These are phyloP conservation scores for Vireo griseus DNA, from an alignment of 2,797 vertebrate genomes.

Conservation along the genomic window DNA sequence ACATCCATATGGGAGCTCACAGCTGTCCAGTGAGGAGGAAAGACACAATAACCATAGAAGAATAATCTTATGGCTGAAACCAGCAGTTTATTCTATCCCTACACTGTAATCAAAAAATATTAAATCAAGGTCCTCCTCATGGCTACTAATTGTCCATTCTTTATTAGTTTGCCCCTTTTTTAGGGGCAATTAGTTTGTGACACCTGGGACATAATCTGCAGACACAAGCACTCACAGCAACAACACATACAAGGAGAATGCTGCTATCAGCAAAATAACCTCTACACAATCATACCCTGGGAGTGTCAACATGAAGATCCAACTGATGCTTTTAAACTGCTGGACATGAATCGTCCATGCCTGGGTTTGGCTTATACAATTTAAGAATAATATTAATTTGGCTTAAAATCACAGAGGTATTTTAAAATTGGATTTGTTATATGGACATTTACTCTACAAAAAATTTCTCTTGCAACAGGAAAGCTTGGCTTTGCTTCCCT, in stretches of 20 bases:
- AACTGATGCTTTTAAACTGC: background rate
- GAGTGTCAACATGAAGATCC: accelerated
- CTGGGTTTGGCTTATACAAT: background rate
- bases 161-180: too few species aligned
- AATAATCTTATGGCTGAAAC: background rate
- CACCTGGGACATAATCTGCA: background rate
- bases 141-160: background rate
- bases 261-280: background rate
- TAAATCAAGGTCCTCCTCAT: background rate
- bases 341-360: background rate
- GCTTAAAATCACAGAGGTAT: background rate
- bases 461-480: background rate
- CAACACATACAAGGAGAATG: background rate
- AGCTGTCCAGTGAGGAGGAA: background rate
- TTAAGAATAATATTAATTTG: background rate
- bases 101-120: background rate
- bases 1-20: background rate
- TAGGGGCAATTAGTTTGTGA: background rate
- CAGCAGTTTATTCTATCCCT: background rate
- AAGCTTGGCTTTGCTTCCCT: background rate
- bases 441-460: background rate
- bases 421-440: background rate
- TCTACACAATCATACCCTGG: background rate
- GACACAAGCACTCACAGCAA: background rate
- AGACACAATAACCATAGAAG: background rate